Evolutionary conservation across 2,113 vertebrate species (phyloP), one percentile per base, ranked within the genome.

Genomic region (Mesitornis unicolor): DNA sequence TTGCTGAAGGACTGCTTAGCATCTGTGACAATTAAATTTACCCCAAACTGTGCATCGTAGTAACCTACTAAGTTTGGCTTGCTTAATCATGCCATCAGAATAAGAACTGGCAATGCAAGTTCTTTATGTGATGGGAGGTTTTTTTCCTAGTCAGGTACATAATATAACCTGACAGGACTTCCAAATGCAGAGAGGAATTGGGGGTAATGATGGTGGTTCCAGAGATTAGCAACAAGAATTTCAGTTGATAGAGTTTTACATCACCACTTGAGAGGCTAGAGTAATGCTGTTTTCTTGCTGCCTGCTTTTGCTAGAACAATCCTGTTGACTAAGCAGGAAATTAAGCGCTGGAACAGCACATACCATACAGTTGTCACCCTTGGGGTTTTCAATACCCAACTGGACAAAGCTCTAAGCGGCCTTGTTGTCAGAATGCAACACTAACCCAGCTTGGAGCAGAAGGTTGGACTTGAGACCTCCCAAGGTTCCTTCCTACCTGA

Each of bases 351-450:
- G 45, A 47, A 47, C 25, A 88, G 50, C 63, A n/a, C n/a, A n/a
- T n/a, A n/a, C n/a, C n/a, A n/a, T n/a, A n/a, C 11, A 25, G 10
- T 35, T 61, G 56, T 48, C 26, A 42, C 11, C n/a, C 20, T 35
- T 33, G 20, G 12, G 21, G 42, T 65, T 87, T 78, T 80, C 68
- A 78, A 1, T 47, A 80, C 19, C 9, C 5, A 2, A 82, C 22
- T 29, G 10, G 35, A 80, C 31, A 89, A 67, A 89, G 43, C 33
- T 40, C 38, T 64, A 53, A 40, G 38, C 42, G 61, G 17, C 50
- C 18, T 15, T 1, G 0, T 15, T 1, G 0, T 51, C 24, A 45
- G 50, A 69, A 57, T 3, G 21, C 45, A 82, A 16, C 24, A 18
- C 19, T 31, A 65, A 78, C 18, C 10, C 20, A 67, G 65, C 56